These are phyloP conservation scores for Dermochelys coriacea DNA, from an alignment of 2,797 vertebrate species.

Conservation along the genomic window DNA sequence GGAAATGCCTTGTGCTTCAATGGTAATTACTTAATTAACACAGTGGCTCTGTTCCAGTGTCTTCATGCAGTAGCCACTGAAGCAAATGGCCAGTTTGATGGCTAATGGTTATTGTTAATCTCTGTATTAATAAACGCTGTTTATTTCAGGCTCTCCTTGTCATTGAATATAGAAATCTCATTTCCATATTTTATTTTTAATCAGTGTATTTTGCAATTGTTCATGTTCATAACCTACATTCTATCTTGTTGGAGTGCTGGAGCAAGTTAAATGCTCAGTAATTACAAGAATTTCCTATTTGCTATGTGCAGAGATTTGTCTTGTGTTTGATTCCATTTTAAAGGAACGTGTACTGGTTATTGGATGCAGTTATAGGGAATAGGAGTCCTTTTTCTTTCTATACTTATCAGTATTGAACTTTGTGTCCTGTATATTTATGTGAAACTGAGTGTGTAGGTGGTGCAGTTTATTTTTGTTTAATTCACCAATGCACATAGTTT, in stretches of 20 bases:
- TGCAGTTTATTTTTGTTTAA: background rate
- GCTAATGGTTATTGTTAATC: background rate
- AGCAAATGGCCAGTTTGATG: background rate
- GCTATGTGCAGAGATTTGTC: background rate
- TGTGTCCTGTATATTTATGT: background rate
- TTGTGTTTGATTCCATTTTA: background rate
- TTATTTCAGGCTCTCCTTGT: background rate
- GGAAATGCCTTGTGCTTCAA: background rate
- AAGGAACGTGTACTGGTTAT: background rate
- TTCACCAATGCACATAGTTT: background rate
- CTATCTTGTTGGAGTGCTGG: background rate
- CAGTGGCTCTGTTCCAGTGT: background rate
- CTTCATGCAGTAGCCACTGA: background rate
- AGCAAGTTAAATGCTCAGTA: background rate
- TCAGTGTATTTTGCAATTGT: background rate
- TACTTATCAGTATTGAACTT: background rate
- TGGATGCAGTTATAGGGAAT: background rate
- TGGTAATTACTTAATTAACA: constrained; percentile 22
- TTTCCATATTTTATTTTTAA: background rate
- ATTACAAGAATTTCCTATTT: background rate
- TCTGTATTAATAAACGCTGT: background rate
- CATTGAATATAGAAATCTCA: background rate
- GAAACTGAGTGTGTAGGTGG: background rate
- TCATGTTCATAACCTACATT: background rate
- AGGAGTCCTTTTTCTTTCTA: background rate